These are phyloP conservation scores for Cnemophilus loriae DNA, from an alignment of 2,113 vertebrate genomes.

Conservation along the genomic window DNA sequence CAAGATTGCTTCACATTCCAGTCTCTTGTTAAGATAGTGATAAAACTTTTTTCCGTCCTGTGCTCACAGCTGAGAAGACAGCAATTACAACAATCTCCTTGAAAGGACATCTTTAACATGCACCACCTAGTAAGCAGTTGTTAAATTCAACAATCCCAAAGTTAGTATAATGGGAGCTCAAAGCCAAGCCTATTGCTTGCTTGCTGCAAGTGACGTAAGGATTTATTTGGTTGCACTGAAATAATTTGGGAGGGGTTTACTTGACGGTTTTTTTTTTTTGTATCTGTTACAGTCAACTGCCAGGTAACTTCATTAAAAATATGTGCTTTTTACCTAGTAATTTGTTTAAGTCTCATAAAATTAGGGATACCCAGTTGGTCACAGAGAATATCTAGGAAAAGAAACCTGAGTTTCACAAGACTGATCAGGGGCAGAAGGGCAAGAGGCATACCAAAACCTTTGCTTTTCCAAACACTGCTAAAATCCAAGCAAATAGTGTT, in stretches of 20 bases:
- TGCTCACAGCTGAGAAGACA: background rate
- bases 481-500: background rate
- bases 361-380: background rate
- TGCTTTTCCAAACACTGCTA: constrained; percentile 8
- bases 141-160: background rate
- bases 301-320: background rate
- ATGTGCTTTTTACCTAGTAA: background rate
- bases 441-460: background rate
- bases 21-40: background rate
- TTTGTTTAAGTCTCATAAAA: background rate
- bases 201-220: background rate
- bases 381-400: background rate
- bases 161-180: background rate
- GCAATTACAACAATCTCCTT: background rate
- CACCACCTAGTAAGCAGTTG: background rate
- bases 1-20: background rate
- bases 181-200: background rate
- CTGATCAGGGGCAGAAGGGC: background rate
- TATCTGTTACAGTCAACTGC: background rate
- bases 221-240: background rate
- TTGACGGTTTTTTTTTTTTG: background rate
- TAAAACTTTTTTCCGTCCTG: background rate
- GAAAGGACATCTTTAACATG: background rate
- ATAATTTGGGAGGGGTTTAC: background rate
- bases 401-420: background rate